phyloP scores from a whole-genome alignment of 2,888 invertebrate species.

The Sclerodermus sp. region DNA sequence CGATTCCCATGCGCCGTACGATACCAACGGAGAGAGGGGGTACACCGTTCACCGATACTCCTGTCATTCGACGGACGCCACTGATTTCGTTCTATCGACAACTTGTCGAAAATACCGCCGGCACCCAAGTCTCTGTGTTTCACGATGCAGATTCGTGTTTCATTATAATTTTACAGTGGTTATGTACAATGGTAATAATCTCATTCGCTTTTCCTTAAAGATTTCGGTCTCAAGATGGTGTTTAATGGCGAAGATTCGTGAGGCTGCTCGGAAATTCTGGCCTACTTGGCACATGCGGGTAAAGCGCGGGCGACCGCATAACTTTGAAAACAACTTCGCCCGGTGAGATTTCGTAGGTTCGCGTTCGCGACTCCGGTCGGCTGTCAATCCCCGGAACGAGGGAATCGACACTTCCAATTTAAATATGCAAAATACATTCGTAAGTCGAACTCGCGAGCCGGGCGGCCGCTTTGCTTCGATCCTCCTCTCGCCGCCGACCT shows the following conservation, averaged over 20 bases:
- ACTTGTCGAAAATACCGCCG: slow-evolving; percentile 5
- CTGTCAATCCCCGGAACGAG: slow-evolving; percentile 39
- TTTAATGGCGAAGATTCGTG: too few relatives aligned
- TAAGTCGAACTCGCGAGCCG: slow-evolving; percentile 28
- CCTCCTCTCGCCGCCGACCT: slow-evolving; percentile 3
- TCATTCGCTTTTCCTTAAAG: too few relatives aligned
- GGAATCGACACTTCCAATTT: slow-evolving; percentile 51
- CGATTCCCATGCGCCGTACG: background rate
- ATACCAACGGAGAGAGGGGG: background rate
- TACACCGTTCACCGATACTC: background rate
- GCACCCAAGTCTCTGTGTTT: too few relatives aligned
- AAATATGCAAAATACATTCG: slow-evolving; percentile 48
- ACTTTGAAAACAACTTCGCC: slow-evolving; percentile 7
- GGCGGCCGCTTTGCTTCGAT: slow-evolving; percentile 2
- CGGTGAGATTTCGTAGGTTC: slow-evolving; percentile 14
- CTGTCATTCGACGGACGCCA: background rate
- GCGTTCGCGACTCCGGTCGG: slow-evolving; percentile 14
- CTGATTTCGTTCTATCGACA: background rate
- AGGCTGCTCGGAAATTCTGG: too few relatives aligned
- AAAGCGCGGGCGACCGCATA: too few relatives aligned
- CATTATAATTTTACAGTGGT: too few relatives aligned
- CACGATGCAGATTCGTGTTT: too few relatives aligned
- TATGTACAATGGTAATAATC: too few relatives aligned
- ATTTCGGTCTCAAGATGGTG: too few relatives aligned
- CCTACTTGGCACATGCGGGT: too few relatives aligned